Conservation (phyloP, 2,888 invertebrate genomes). For the Tolmerus cingulatus region DNA sequence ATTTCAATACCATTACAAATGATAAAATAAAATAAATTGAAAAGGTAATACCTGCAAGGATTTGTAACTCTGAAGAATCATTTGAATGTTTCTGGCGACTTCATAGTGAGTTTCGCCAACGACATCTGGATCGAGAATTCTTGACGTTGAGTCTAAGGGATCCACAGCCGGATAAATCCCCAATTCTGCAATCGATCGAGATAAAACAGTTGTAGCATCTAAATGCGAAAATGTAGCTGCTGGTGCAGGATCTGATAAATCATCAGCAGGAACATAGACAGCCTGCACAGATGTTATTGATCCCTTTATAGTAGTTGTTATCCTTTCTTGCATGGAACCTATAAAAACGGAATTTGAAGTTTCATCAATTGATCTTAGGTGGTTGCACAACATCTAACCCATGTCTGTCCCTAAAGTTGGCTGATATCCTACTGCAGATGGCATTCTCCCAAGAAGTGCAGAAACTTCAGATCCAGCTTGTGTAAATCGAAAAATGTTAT, state of each 20-base stretch:
- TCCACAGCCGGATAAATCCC: constrained; percentile 95
- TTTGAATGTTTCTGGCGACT: constrained; percentile 89
- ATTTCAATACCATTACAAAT: too few species aligned
- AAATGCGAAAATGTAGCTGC: constrained; percentile 96
- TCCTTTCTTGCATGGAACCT: constrained; percentile 90
- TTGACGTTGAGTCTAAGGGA: constrained; percentile 91
- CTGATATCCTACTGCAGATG: constrained; percentile 94
- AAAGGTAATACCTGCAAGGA: constrained; percentile 69
- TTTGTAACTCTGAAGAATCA: constrained; percentile 85
- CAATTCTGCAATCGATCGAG: constrained; percentile 90
- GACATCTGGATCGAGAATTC: constrained; percentile 92
- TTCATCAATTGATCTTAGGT: neutral
- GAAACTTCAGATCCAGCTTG: constrained; percentile 91
- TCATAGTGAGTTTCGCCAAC: constrained; percentile 90
- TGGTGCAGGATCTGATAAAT: constrained; percentile 95
- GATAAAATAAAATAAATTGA: neutral
- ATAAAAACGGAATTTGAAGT: neutral
- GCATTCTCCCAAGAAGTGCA: constrained; percentile 92
- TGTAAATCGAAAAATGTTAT: constrained; percentile 95
- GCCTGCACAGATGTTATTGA: constrained; percentile 96
- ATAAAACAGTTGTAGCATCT: constrained; percentile 94
- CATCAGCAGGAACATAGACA: constrained; percentile 94
- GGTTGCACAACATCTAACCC: constrained; percentile 68
- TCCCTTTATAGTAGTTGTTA: constrained; percentile 93
- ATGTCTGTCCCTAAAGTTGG: constrained; percentile 95